Percentiles rank a stretch among this genome's conserved stretches.
phyloP scores from a whole-genome alignment of 2,113 vertebrate species.

The Corynorhinus townsendii region DNA sequence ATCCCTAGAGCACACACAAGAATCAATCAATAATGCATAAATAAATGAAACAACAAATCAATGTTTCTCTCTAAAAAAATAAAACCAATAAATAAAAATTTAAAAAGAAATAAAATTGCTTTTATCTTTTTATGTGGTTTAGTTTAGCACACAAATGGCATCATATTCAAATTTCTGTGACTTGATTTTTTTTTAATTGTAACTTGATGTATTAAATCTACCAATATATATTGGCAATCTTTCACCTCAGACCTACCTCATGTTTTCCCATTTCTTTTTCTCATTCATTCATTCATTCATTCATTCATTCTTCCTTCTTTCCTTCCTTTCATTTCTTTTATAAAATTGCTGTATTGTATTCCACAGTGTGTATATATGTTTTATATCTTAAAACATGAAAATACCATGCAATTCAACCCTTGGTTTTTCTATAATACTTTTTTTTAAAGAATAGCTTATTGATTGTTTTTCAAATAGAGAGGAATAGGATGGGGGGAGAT shows the following conservation, averaged over 20 bases:
- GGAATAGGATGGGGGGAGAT: too few species aligned
- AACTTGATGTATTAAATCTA: neutral
- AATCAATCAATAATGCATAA: neutral
- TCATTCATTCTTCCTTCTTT: neutral
- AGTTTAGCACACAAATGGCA: neutral
- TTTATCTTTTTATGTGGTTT: neutral
- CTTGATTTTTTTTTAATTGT: neutral
- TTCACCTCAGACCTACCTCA: neutral
- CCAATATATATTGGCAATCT: neutral
- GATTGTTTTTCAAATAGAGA: too few species aligned
- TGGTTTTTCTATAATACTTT: neutral
- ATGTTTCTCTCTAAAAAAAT: neutral
- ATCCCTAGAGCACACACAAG: neutral
- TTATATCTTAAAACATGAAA: neutral
- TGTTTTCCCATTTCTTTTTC: neutral
- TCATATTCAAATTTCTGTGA: conserved; percentile 4
- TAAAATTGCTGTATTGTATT: neutral
- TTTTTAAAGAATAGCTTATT: too few species aligned
- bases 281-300: neutral
- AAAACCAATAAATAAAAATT: neutral
- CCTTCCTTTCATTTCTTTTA: neutral
- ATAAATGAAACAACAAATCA: neutral
- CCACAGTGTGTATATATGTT: neutral
- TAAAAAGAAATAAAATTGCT: neutral
- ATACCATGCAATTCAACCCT: neutral